phyloP scores from a whole-genome alignment of 2,797 vertebrate species.

The Luscinia luscinia region DNA sequence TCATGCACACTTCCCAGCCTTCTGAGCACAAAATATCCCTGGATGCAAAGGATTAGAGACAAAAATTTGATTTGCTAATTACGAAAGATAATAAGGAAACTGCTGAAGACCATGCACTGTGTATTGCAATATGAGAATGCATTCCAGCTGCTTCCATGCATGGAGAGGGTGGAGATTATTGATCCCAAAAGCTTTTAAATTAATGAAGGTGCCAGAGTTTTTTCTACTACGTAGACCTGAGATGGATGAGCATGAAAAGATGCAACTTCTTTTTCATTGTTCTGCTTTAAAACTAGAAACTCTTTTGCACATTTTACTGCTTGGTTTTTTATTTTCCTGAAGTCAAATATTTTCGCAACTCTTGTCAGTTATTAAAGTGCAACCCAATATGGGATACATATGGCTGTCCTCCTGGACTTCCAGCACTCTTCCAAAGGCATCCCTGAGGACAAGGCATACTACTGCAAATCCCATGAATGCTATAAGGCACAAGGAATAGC shows the following conservation, averaged over 20 bases:
- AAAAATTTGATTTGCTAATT: conserved; percentile 55
- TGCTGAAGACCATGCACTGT: not conserved
- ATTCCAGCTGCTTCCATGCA: not conserved
- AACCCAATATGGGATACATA: not conserved
- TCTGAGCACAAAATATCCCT: not conserved
- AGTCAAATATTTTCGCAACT: not conserved
- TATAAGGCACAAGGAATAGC: not conserved
- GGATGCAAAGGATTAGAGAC: conserved; percentile 24
- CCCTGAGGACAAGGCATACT: not conserved
- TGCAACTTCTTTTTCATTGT: not conserved
- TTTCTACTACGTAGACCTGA: not conserved
- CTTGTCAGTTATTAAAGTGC: not conserved
- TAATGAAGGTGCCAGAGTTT: not conserved
- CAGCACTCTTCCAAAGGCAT: not conserved
- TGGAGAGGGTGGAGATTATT: not conserved
- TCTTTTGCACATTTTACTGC: not conserved
- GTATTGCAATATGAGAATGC: not conserved
- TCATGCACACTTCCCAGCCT: not conserved
- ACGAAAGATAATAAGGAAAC: not conserved
- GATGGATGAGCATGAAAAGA: not conserved
- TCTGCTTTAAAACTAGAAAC: not conserved
- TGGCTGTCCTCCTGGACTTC: not conserved
- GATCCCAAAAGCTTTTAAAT: not conserved
- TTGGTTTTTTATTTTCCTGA: not conserved
- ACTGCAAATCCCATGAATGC: not conserved